A percentile compares a stretch with the other conserved stretches of the same genome.
phyloP scores from a whole-genome alignment of 2,888 invertebrate species.

The Lutraria lutraria region DNA sequence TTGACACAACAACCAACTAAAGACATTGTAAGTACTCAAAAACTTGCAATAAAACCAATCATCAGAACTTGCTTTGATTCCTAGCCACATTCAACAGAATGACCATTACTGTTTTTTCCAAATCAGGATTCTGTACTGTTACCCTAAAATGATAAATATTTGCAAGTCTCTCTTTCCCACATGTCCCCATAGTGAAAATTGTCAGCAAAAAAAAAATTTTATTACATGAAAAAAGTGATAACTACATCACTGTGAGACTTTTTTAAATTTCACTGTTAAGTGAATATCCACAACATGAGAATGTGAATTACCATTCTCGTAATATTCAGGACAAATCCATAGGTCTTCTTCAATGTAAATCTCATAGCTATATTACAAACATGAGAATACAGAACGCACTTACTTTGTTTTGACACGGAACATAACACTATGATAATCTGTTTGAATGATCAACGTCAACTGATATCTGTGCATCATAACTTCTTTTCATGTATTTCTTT shows the following conservation, averaged over 20 bases:
- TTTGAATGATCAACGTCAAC: not conserved
- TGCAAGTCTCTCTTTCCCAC: not conserved
- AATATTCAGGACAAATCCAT: conserved; percentile 15
- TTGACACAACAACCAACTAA: too few relatives aligned
- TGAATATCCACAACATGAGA: conserved; percentile 1
- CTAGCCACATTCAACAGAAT: not conserved
- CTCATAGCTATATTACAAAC: not conserved
- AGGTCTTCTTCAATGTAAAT: not conserved
- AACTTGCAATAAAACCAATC: not conserved
- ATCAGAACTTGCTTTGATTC: not conserved
- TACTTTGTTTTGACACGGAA: not conserved
- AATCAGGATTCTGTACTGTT: not conserved
- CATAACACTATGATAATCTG: not conserved
- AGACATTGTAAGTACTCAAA: too few relatives aligned
- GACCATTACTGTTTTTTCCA: not conserved
- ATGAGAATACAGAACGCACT: not conserved
- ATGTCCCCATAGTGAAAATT: not conserved
- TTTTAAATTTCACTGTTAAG: not conserved
- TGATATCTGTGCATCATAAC: not conserved
- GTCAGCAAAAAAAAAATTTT: not conserved
- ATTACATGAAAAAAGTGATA: not conserved
- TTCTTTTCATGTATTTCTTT: not conserved
- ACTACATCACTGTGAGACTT: not conserved
- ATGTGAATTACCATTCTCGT: not conserved
- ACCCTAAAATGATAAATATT: conserved; percentile 14